phyloP scores from a whole-genome alignment of 2,888 invertebrate genomes.

The Brachypalpus laphriformis region DNA sequence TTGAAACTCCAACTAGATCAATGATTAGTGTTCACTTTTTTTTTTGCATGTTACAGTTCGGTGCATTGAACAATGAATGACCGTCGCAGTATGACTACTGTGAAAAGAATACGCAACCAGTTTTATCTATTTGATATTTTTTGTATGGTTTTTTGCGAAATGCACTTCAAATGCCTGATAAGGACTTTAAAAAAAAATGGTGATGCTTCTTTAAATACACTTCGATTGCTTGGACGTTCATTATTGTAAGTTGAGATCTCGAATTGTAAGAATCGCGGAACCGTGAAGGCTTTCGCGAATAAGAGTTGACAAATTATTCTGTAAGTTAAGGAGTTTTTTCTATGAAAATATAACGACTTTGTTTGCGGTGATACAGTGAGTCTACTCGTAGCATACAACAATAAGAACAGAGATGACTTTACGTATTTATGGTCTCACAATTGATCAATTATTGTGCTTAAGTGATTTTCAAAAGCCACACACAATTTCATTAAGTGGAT shows the following conservation, averaged over 20 bases:
- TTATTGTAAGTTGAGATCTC: conserved; percentile 48
- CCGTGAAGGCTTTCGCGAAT: conserved; percentile 26
- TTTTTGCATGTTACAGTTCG: background rate
- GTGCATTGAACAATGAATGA: background rate
- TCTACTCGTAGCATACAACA: too few species aligned
- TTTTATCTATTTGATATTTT: conserved; percentile 5
- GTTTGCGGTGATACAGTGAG: too few species aligned
- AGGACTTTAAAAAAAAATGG: conserved; percentile 19
- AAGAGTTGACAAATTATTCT: background rate
- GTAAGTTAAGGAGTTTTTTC: conserved; percentile 23
- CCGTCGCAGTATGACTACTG: background rate
- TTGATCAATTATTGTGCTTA: conserved; percentile 45
- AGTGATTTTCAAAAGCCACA: conserved; percentile 60
- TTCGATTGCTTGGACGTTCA: background rate
- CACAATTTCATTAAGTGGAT: conserved; percentile 54
- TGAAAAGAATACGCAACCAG: background rate
- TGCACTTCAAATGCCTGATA: conserved; percentile 27
- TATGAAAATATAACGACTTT: background rate
- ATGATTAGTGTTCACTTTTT: conserved; percentile 1
- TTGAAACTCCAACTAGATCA: conserved; percentile 17
- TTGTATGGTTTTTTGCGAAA: background rate
- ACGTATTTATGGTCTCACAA: conserved; percentile 26
- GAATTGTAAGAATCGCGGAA: conserved; percentile 44
- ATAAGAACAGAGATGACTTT: background rate
- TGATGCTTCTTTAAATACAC: conserved; percentile 55